These are phyloP conservation scores for Emmelina monodactyla DNA, from an alignment of 2,888 invertebrate genomes.

Conservation along the genomic window DNA sequence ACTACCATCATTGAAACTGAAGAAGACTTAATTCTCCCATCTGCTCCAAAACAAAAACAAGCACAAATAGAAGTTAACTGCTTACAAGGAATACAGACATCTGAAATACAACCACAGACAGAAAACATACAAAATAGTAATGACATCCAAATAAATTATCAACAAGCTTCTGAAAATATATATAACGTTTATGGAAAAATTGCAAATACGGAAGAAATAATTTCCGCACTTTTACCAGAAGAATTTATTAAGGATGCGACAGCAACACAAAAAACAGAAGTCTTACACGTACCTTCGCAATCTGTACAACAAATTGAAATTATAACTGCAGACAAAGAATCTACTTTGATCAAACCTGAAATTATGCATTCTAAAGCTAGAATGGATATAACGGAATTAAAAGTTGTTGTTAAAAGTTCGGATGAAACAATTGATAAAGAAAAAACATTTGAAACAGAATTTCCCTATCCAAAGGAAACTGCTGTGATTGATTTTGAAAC, in stretches of 20 bases:
- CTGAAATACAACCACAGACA: conserved; percentile 63
- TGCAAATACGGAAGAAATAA: conserved; percentile 38
- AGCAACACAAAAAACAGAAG: neutral
- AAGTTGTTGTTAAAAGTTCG: conserved; percentile 64
- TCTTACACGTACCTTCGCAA: too few relatives aligned
- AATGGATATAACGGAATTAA: conserved; percentile 61
- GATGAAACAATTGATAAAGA: conserved; percentile 66
- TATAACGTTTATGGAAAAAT: conserved; percentile 51
- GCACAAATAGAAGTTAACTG: conserved; percentile 45
- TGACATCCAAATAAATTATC: conserved; percentile 35
- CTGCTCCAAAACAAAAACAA: conserved; percentile 44
- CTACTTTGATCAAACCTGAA: too few relatives aligned
- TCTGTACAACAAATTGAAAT: conserved; percentile 61
- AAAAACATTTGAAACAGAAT: conserved; percentile 37
- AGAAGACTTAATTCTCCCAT: conserved; percentile 33
- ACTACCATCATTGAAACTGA: conserved; percentile 68
- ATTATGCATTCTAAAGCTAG: too few relatives aligned
- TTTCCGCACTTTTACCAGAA: conserved; percentile 24
- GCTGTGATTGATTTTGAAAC: conserved; percentile 37
- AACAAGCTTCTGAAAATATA: conserved; percentile 32
- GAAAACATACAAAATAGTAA: conserved; percentile 52
- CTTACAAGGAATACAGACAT: conserved; percentile 58
- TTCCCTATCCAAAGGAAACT: conserved; percentile 22
- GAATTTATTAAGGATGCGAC: conserved; percentile 21
- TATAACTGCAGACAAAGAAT: conserved; percentile 59